Conservation (phyloP, 2,888 invertebrate genomes). For the Dione vanillae region DNA sequence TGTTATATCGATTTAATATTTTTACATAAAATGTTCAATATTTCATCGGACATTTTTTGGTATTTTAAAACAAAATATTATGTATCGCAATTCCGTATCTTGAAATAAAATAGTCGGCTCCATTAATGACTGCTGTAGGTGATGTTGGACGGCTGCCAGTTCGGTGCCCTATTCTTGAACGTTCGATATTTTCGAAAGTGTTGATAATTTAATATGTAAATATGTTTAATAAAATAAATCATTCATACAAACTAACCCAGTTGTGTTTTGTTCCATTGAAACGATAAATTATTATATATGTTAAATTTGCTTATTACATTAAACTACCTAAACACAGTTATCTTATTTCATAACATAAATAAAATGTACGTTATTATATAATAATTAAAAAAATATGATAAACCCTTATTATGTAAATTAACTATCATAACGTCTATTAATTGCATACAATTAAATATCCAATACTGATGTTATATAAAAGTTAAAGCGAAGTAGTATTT, state of each 20-base stretch:
- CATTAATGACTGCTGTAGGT: constrained; percentile 41
- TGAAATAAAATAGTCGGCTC: constrained; percentile 41
- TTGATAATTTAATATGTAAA: constrained; percentile 32
- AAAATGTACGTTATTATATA: not conserved
- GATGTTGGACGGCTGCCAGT: constrained; percentile 42
- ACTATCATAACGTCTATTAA: constrained; percentile 5
- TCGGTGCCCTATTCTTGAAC: constrained; percentile 39
- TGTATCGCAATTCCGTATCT: constrained; percentile 37
- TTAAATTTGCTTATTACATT: no score
- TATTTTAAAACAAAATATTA: constrained; percentile 25
- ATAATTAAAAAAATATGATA: not conserved
- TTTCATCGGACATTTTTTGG: constrained; percentile 11
- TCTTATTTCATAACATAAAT: not conserved
- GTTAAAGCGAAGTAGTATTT: not conserved
- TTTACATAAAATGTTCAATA: not conserved
- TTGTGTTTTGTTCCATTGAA: not conserved
- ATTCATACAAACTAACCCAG: not conserved
- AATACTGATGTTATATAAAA: constrained; percentile 15
- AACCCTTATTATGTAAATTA: constrained; percentile 4
- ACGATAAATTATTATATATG: not conserved
- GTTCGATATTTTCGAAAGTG: constrained; percentile 44
- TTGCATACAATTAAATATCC: constrained; percentile 8
- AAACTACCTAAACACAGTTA: no score
- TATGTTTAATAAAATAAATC: constrained; percentile 22
- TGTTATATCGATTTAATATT: not conserved